Base-by-base conservation (phyloP, 2,113 vertebrate genomes). In the Anolis sagrei region DNA sequence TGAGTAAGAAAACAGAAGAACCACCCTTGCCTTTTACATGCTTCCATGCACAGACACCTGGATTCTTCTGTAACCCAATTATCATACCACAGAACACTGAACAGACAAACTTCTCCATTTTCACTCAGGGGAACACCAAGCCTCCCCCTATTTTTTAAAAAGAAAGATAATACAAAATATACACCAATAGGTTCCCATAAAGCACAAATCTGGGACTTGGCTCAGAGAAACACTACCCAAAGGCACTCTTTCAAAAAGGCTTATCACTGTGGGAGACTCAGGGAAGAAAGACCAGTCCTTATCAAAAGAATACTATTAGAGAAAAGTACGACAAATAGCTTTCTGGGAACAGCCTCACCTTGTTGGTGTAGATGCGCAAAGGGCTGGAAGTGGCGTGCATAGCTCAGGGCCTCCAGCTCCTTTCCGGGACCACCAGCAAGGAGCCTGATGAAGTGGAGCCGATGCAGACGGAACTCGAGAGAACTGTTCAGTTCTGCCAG, bases 391-490 rank as follows among this genome's bases (percentile, higher is more conserved):
- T 98, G 97, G 36, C 97, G 93, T 25, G 98, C 97, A 0, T 98
- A 98, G 93, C 96, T 97, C 89, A 98, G 94, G 19, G 97, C 98
- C 89, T 98, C 97, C 90, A 97, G 95, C 93, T 98, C 97, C 92
- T 97, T 98, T 88, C 94, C 44, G 0, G 97, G 97, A 62, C 98
- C 98, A 0, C 97, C 97, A 1, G 96, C 95, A 70, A 98, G 96
- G 86, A 98, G 95, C 74, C 96, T 96, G 92, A 98, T 98, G 90
- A 98, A 98, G 93, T 98, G 96, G 84, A 98, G 94, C 48, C 97
- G 96, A 90, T 98, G 97, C 85, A 98, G 92, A 93, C 97, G 98
- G 94, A 98, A 98, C 90, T 98, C 98, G 94, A 98, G 93, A 75
- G 96, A 97, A 92, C 98, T 98, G 95, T 97, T 98, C 87, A 98